Evolutionary conservation across 2,888 invertebrate genomes (phyloP), one percentile per base, ranked within the genome.

Genomic region (Polyommatus icarus): DNA sequence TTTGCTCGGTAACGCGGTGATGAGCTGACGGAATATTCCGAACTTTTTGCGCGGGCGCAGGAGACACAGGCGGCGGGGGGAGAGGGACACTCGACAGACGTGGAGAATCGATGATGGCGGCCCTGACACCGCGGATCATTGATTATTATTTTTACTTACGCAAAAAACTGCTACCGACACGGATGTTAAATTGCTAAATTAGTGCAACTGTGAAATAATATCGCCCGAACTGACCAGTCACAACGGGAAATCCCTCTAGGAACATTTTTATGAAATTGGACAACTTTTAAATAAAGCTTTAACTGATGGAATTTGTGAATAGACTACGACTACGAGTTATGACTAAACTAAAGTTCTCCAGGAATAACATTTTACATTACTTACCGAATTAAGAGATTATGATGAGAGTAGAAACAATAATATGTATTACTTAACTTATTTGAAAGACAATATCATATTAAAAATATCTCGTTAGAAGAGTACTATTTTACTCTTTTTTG

Each of bases 71-170:
- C 59, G 59, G 59, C 20, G 59, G 59, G 57, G 7, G n/a, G 32
- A 18, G 29, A 18, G 67, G 29, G 67, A 18, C n/a, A n/a, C n/a
- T n/a, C n/a, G 32, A 32, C 29, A 29, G 29, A 32, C 67, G 67
- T 67, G 29, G 67, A 67, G 67, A 67, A 67, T 67, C 67, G 67
- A 67, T 67, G 67, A 67, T 67, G 29, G 73, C 46, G 46, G 73
- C 46, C 73, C 36, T 46, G 73, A 73, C 73, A 40, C 73, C 40
- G 46, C 73, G 73, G 73, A 24, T 40, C 73, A 73, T 73, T 46
- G 73, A 46, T 73, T 73, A 73, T 73, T 73, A 73, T 73, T 67
- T 67, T 32, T 67, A 67, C 67, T 67, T 67, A 46, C 20, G 40
- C 73, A 73, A 73, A 46, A 46, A 73, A 18, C 67, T 12, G 3